These are phyloP conservation scores for Aleiodes leptofemur DNA, from an alignment of 2,888 invertebrate species.

Conservation along the genomic window DNA sequence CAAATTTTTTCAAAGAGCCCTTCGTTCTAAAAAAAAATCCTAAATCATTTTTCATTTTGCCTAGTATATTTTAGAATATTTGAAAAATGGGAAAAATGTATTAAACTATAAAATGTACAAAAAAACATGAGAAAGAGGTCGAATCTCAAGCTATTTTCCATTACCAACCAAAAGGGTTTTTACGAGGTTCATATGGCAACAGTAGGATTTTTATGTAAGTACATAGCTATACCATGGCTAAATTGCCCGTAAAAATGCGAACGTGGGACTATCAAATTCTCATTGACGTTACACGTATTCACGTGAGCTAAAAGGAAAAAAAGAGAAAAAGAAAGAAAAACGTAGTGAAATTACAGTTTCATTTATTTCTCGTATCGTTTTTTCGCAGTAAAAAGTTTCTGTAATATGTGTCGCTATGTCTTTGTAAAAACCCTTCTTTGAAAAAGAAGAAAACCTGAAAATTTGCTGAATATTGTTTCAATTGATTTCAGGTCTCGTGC, in stretches of 20 bases:
- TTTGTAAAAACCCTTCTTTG: neutral
- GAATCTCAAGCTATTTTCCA: constrained; percentile 8
- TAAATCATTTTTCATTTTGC: too few species aligned
- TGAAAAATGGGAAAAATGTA: neutral
- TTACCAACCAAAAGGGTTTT: constrained; percentile 7
- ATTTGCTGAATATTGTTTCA: neutral
- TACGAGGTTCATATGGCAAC: constrained; percentile 29
- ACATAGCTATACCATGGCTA: neutral
- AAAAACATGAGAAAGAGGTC: neutral
- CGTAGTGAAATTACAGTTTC: neutral
- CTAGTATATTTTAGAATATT: neutral
- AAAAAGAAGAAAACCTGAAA: too few species aligned
- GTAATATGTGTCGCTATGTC: neutral
- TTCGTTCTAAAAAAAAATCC: too few species aligned
- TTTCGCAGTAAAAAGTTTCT: neutral
- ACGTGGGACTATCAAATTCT: constrained; percentile 12
- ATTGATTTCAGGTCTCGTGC: neutral
- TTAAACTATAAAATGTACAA: neutral
- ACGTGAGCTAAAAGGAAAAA: neutral
- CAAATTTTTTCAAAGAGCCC: too few species aligned
- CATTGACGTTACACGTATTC: constrained; percentile 10
- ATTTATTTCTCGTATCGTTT: neutral
- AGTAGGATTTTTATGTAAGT: constrained; percentile 26
- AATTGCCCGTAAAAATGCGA: constrained; percentile 18
- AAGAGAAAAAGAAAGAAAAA: constrained; percentile 13